phyloP scores from a whole-genome alignment of 2,113 vertebrate genomes.

The Grallaria varia region DNA sequence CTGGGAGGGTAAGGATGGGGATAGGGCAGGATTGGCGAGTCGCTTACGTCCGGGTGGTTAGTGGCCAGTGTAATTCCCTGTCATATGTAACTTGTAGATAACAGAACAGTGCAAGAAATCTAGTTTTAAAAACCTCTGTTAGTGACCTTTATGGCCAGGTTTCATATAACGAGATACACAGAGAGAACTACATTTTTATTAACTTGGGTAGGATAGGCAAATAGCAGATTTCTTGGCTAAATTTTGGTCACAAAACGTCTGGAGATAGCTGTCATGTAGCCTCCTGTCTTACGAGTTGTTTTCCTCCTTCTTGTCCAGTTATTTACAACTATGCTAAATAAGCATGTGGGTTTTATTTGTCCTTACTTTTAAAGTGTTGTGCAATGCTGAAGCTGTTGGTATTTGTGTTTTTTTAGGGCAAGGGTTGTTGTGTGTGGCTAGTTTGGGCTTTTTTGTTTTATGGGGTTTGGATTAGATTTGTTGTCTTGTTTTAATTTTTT shows the following conservation, averaged over 20 bases:
- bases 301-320: neutral
- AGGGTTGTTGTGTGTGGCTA: neutral
- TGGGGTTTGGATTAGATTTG: neutral
- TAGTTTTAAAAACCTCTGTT: neutral
- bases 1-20: neutral
- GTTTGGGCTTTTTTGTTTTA: accelerated
- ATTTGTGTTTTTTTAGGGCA: neutral
- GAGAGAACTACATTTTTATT: neutral
- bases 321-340: neutral
- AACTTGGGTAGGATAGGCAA: neutral
- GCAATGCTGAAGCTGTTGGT: neutral
- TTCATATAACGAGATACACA: accelerated
- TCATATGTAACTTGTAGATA: neutral
- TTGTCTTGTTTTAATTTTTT: neutral
- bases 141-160: neutral
- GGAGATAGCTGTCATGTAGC: neutral
- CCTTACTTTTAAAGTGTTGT: neutral
- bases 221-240: neutral
- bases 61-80: neutral
- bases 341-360: neutral
- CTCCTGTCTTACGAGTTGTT: neutral
- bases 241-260: neutral
- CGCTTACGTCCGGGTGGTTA: accelerated
- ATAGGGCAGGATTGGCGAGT: accelerated
- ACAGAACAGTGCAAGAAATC: neutral